Base-by-base conservation (phyloP, 2,888 invertebrate genomes). In the Drosophila fulvimacula region DNA sequence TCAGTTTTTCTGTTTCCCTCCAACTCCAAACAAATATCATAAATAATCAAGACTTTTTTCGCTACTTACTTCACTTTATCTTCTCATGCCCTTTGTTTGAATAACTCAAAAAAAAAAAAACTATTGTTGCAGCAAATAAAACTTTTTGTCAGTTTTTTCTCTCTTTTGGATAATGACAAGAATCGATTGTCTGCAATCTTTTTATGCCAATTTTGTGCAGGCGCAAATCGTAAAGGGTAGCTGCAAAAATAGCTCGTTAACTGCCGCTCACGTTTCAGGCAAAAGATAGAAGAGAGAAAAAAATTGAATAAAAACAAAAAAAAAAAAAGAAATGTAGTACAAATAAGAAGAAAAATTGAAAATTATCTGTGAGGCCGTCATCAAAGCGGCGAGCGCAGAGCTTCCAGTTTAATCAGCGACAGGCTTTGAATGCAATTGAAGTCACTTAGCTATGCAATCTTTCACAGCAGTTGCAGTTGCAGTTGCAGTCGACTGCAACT, bases 391-490 rank as follows among this genome's bases (percentile, higher is more conserved):
- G 67, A 85, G 69, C 68, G 62, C 51, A 39, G 57, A 69, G 70
- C 60, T 49, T 39, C 52, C 56, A 63, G 76, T 76, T 77, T 88
- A 88, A 83, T 83, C 89, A 87, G 87, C 65, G 82, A 87, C 82
- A 75, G 75, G 42, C 89, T 72, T 60, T 68, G 66, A 79, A 77
- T 72, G 79, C 89, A 83, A 89, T 83, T 87, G 79, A 84, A 83
- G 82, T 82, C 88, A 83, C 85, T 83, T 89, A 79, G 76, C 83
- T 65, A 82, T 86, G 83, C 85, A 87, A 83, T 83, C 85, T 87
- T 89, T 89, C 80, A 79, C 88, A 38, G 62, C 30, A 34, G 51
- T 51, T 36, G 69, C 44, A 59, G 30, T 38, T 60, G 53, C 59
- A 30, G 55, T 21, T 32, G 39, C 32, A 32, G 70, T 44, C n/a